These are phyloP conservation scores for Ovibos moschatus DNA, from an alignment of 2,113 vertebrate species.

Conservation along the genomic window DNA sequence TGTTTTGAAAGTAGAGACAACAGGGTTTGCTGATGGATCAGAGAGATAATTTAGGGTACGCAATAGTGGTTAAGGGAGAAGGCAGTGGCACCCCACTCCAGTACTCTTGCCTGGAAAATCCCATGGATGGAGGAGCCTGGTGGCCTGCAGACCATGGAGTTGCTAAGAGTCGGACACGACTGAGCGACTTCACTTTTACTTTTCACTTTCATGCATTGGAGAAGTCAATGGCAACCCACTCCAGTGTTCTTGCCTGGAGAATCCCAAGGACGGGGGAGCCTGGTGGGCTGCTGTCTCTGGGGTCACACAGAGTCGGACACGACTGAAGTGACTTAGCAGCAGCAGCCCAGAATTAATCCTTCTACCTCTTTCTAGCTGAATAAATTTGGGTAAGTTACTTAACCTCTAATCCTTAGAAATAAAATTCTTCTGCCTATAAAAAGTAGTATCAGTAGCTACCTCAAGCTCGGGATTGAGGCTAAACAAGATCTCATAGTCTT, in stretches of 20 bases:
- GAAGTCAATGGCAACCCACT: too few species aligned
- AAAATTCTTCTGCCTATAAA: not conserved
- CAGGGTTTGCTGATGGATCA: not conserved
- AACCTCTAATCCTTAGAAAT: not conserved
- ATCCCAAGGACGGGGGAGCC: too few species aligned
- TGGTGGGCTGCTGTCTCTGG: too few species aligned
- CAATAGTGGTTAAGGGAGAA: not conserved
- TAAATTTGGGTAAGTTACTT: not conserved
- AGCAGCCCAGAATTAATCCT: not conserved
- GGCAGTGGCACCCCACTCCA: too few species aligned
- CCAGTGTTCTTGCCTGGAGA: too few species aligned
- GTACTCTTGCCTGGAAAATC: too few species aligned
- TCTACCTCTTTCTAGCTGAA: not conserved
- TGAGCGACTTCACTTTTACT: too few species aligned
- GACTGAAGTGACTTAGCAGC: too few species aligned
- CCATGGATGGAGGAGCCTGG: too few species aligned
- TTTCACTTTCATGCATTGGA: too few species aligned
- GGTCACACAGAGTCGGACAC: too few species aligned
- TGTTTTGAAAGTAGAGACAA: not conserved
- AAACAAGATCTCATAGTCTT: not conserved
- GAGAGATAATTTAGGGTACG: not conserved
- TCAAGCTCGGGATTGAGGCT: not conserved
- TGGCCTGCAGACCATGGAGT: too few species aligned
- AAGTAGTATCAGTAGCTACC: not conserved
- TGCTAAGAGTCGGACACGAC: rapidly evolving